Base-by-base conservation (phyloP, 2,797 vertebrate genomes). In the Aldrovandia affinis region DNA sequence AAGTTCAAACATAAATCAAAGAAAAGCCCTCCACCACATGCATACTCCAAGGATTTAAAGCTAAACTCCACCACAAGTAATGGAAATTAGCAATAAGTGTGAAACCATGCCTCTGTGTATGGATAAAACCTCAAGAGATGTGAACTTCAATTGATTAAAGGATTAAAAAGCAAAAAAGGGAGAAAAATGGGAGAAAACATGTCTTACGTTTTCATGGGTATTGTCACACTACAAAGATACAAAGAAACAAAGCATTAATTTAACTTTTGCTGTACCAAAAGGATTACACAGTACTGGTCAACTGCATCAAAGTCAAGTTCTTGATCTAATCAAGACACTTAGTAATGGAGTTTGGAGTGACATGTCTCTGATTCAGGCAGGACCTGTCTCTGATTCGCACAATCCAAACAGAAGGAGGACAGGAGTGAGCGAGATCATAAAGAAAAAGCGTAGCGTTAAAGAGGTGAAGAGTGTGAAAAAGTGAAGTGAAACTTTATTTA, bases 161-260 rank as follows among this genome's bases (percentile, higher is more conserved):
- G 47, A 86, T 47, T 84, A 85, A 84, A 90, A 84, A 79, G 86
- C 68, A 83, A 36, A 83, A 65, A 78, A 30, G 82, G 86, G 90
- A 7, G 65, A 88, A 83, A 42, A 81, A 65, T 50, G 85, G 79
- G 68, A 14, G 33, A n/a, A 25, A 87, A 92, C 92, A 88, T 85
- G 80, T 89, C 93, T 96, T 95, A 95, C 47, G 1, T 95, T 94
- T 95, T 94, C 93, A 94, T 89, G 85, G 90, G 88, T 83, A 93
- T 87, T 90, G 83, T 94, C 92, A 92, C 89, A 91, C 92, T 95
- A 95, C 82, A 95, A 94, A 93, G 89, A 94, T 86, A 94, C 91
- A 93, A 89, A 92, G 89, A 90, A 88, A 78, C 44, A 83, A 80
- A 80, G 83, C 47, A 84, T 75, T 80, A 68, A 68, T 33, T 83